phyloP scores from a whole-genome alignment of 2,113 vertebrate species.

The Anguilla japonica region DNA sequence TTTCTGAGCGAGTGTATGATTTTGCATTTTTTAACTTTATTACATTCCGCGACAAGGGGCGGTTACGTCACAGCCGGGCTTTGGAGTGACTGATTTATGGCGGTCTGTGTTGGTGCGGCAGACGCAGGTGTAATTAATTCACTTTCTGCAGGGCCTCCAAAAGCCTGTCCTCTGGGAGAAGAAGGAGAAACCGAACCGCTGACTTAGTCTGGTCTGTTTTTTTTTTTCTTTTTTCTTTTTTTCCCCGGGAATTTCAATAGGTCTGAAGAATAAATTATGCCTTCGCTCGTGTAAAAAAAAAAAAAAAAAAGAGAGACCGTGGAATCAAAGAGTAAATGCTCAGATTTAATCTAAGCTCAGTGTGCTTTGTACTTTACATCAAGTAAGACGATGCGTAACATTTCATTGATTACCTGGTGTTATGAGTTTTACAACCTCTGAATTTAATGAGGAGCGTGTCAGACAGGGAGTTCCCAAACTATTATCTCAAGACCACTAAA shows the following conservation, averaged over 20 bases:
- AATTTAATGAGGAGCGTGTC: background rate
- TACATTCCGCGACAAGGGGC: background rate
- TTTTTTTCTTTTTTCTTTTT: background rate
- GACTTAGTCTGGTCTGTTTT: background rate
- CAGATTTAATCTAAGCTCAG: background rate
- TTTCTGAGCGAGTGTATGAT: background rate
- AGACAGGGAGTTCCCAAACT: background rate
- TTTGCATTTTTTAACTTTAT: slow-evolving; percentile 13
- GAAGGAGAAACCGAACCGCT: background rate
- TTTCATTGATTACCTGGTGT: background rate
- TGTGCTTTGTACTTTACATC: background rate
- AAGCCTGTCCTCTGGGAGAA: background rate
- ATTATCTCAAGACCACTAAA: background rate
- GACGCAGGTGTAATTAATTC: slow-evolving; percentile 11
- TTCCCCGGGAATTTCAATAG: background rate
- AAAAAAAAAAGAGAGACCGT: background rate
- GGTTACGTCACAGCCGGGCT: background rate
- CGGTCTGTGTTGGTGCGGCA: background rate
- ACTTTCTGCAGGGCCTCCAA: background rate
- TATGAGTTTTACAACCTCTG: background rate
- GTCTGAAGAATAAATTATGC: background rate
- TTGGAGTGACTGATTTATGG: slow-evolving; percentile 17
- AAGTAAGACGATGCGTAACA: background rate
- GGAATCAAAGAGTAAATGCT: background rate
- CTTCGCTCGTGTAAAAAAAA: background rate